Conservation (phyloP, 1,140 invertebrate species). For the Orussus abietinus region DNA sequence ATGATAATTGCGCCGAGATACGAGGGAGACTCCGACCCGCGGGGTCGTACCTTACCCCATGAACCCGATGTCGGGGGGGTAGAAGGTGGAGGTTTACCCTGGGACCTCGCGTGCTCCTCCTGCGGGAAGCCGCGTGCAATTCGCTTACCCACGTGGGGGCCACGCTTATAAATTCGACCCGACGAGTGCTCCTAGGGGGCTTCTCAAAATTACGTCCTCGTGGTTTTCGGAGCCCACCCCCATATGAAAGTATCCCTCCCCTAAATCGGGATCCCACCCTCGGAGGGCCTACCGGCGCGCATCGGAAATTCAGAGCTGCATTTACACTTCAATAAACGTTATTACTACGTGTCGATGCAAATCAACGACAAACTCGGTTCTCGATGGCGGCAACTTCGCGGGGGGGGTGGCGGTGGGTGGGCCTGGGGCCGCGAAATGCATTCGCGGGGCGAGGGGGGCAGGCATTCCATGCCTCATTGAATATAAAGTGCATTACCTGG, state of each 20-base stretch:
- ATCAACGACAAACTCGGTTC: conserved; percentile 11
- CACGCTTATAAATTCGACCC: too few species aligned
- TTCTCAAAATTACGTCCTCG: neutral
- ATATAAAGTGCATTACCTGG: conserved; percentile 8
- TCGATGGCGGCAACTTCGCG: neutral
- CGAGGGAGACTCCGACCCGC: too few species aligned
- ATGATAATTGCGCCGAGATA: too few species aligned
- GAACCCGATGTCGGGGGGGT: too few species aligned
- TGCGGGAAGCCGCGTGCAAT: too few species aligned
- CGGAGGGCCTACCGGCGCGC: too few species aligned
- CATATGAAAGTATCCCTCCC: neutral
- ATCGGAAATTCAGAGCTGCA: conserved; percentile 33
- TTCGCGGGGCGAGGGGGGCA: neutral
- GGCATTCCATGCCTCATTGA: conserved; percentile 6
- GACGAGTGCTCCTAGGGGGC: too few species aligned
- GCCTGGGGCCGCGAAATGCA: neutral
- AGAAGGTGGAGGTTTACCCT: too few species aligned
- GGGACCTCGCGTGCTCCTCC: too few species aligned
- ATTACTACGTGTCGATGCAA: conserved; percentile 34
- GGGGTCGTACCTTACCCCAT: too few species aligned
- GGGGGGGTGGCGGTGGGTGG: neutral
- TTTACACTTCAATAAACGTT: conserved; percentile 45
- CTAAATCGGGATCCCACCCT: neutral
- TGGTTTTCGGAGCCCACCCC: neutral
- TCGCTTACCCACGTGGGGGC: too few species aligned